A percentile compares a stretch with the other conserved stretches of the same genome.
Conservation (phyloP, 2,113 vertebrate species). For the Ceratotherium simum region DNA sequence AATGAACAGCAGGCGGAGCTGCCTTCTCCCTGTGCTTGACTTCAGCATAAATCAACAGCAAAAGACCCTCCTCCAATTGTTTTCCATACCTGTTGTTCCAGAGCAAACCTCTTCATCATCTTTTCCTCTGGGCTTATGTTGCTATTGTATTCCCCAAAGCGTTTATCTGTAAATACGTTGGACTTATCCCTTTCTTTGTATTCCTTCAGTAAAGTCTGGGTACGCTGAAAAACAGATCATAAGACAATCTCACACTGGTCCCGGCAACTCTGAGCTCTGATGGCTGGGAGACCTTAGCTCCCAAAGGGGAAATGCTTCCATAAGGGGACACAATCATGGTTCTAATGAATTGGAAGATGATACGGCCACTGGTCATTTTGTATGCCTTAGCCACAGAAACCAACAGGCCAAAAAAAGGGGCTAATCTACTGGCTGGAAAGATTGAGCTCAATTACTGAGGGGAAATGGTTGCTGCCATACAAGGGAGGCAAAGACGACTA, state of each 20-base stretch:
- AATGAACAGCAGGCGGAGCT: accelerated
- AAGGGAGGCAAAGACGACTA: background rate
- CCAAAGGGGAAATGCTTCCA: background rate
- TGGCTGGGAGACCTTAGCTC: background rate
- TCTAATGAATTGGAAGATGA: background rate
- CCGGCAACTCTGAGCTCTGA: background rate
- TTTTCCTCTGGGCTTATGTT: slow-evolving; percentile 95
- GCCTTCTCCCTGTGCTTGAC: too few species aligned
- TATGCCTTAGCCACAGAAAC: background rate
- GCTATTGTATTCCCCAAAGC: slow-evolving; percentile 94
- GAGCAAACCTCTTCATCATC: slow-evolving; percentile 93
- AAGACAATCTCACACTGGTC: background rate
- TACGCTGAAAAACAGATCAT: slow-evolving; percentile 88
- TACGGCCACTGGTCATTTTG: background rate
- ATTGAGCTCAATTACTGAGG: background rate
- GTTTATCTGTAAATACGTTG: slow-evolving; percentile 92
- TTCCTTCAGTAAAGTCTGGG: slow-evolving; percentile 95
- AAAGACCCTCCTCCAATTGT: accelerated
- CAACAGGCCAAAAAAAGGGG: background rate
- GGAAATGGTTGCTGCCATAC: background rate
- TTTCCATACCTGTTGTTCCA: slow-evolving; percentile 94
- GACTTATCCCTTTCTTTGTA: slow-evolving; percentile 93
- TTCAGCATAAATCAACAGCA: background rate
- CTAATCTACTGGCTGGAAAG: background rate
- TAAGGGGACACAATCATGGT: accelerated